Evolutionary conservation across 1,140 invertebrate species (phyloP).

Genomic region (Parapsyche elsis): DNA sequence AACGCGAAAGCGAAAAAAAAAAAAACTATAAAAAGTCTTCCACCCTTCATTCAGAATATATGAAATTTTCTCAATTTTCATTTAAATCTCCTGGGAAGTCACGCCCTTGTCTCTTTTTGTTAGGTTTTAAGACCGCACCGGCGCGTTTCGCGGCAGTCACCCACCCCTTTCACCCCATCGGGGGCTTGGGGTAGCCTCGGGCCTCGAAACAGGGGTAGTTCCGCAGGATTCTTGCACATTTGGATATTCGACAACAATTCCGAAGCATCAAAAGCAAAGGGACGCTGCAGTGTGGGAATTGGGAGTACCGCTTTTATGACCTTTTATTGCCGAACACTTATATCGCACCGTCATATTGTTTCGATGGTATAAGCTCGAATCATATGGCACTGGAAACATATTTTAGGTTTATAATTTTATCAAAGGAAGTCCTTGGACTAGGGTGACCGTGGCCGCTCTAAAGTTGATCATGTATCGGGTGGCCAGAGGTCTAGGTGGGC

Average conservation of each 20-base stretch:
- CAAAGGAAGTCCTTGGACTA: neutral
- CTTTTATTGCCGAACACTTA: neutral
- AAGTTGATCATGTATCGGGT: neutral
- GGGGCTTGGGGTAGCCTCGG: neutral
- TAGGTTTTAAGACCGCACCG: conserved; percentile 55
- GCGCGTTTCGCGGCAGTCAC: conserved; percentile 35
- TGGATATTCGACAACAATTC: conserved; percentile 33
- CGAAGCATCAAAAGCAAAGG: conserved; percentile 34
- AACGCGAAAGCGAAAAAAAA: conserved; percentile 27
- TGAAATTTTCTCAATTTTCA: conserved; percentile 58
- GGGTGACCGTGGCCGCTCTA: neutral
- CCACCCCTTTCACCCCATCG: neutral
- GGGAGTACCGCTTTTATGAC: conserved; percentile 16
- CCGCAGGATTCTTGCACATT: conserved; percentile 41
- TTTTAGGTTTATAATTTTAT: no score
- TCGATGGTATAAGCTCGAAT: no score
- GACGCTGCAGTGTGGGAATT: conserved; percentile 37
- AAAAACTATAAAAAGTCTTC: conserved; percentile 54
- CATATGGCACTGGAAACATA: no score
- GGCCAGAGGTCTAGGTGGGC: conserved; percentile 25
- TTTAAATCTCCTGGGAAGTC: conserved; percentile 56
- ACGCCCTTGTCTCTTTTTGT: conserved; percentile 56
- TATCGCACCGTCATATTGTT: no score
- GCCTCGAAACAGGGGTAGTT: neutral
- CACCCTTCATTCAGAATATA: conserved; percentile 56